Evolutionary conservation across 2,888 invertebrate species (phyloP).

Genomic region (Nymphalis polychloros): DNA sequence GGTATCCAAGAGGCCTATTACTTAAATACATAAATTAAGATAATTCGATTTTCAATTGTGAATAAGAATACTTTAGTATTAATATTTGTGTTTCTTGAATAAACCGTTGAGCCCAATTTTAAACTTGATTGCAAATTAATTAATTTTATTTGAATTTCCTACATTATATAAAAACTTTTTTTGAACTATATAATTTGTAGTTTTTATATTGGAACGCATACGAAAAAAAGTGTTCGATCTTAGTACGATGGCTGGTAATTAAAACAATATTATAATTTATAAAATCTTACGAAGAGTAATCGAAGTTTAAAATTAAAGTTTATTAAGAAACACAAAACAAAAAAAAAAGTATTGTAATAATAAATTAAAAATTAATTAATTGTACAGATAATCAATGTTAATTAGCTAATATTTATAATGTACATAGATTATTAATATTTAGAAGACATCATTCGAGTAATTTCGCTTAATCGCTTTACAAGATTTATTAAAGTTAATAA

Average conservation of each 20-base stretch:
- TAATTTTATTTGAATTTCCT: neutral
- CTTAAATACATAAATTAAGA: slow-evolving; percentile 11
- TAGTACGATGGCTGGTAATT: no score
- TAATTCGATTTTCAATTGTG: slow-evolving; percentile 2
- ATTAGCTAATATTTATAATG: neutral
- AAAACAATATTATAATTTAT: neutral
- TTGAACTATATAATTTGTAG: neutral
- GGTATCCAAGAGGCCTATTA: slow-evolving; percentile 63
- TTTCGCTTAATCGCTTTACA: slow-evolving; percentile 12
- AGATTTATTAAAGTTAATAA: slow-evolving; percentile 2
- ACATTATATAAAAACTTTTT: neutral
- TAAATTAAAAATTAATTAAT: neutral
- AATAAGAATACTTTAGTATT: neutral
- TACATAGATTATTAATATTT: neutral
- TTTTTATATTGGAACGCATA: neutral
- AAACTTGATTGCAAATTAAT: slow-evolving; percentile 47
- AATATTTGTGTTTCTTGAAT: slow-evolving; percentile 51
- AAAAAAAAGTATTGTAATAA: neutral
- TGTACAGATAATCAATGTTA: slow-evolving; percentile 14
- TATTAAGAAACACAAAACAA: slow-evolving; percentile 32
- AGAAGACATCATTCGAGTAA: neutral
- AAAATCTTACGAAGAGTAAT: neutral
- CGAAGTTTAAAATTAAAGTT: slow-evolving; percentile 35
- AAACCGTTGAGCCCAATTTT: slow-evolving; percentile 72
- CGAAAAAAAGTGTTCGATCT: no score